Base-by-base conservation (phyloP, 2,888 invertebrate genomes). In the Chironomus tentans region DNA sequence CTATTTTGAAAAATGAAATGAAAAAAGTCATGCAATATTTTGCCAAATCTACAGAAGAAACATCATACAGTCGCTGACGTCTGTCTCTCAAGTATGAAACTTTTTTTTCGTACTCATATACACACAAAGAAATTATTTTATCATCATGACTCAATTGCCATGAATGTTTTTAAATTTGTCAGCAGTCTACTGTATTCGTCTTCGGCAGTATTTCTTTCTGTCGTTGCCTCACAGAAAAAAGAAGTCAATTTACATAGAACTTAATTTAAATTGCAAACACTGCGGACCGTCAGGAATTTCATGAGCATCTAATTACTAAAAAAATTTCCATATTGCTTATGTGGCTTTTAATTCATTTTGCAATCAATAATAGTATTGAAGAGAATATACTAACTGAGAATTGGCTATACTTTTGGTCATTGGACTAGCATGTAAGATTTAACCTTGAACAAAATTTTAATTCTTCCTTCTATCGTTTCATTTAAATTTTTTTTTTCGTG, bases 261-360 rank as follows among this genome's bases (percentile, higher is more conserved):
- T 71, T 48, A 50, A 73, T 73, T 73, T 73, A 73, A 73, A 73
- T 73, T 73, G 61, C 72, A 62, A 73, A 73, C 65, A 65, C 12
- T 65, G 65, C 21, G 22, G 24, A 65, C 65, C n/a, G 24, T 65
- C 22, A 65, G 62, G 62, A 65, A 65, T 65, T 38, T 65, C 65
- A 65, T 65, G 65, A 24, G 65, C 65, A 65, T 65, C 65, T 65
- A 65, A 65, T 65, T 65, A 65, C 65, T 65, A 68, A 61, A 68
- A 47, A 47, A 62, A 73, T 73, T 73, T 73, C 73, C 73, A 73
- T 73, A 47, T 62, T 28, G 46, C 56, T 7, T 21, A 13, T 13
- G n/a, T 72, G n/a, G n/a, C 56, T 15, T 18, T 56, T 56, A 56
- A 15, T 56, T 56, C 56, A 56, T 56, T 65, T 68, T 62, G 74